Evolutionary conservation across 1,140 invertebrate genomes (phyloP).

Genomic region (Bombus polaris): DNA sequence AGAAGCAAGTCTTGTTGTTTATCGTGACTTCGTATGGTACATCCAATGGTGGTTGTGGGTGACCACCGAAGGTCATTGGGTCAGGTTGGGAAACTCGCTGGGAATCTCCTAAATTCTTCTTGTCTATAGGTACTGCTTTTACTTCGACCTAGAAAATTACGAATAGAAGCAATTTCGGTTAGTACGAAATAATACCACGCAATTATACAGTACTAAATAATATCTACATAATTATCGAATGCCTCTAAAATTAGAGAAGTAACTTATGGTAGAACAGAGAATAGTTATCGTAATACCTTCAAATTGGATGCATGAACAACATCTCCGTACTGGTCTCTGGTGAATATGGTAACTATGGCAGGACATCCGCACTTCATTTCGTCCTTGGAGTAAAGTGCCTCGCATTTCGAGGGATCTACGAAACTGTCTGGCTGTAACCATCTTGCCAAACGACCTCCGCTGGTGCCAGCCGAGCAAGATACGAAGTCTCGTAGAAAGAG

Average conservation of each 20-base stretch:
- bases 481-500: slow-evolving; percentile 97
- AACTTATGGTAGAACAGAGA: not conserved
- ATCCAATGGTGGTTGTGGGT: slow-evolving; percentile 88
- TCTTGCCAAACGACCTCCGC: slow-evolving; percentile 94
- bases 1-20: slow-evolving; percentile 95
- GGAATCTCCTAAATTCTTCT: slow-evolving; percentile 84
- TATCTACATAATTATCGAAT: not conserved
- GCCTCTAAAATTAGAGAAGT: not conserved
- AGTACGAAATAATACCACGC: not conserved
- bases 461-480: slow-evolving; percentile 91
- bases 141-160: slow-evolving; percentile 84
- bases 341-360: slow-evolving; percentile 91
- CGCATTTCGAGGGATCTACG: slow-evolving; percentile 94
- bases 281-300: slow-evolving; percentile 85
- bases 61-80: slow-evolving; percentile 88
- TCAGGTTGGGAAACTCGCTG: slow-evolving; percentile 86
- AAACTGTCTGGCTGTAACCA: slow-evolving; percentile 97
- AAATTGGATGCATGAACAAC: slow-evolving; percentile 92
- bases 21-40: slow-evolving; percentile 93
- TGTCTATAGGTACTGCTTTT: slow-evolving; percentile 88
- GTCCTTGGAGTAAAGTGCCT: slow-evolving; percentile 90
- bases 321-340: slow-evolving; percentile 96
- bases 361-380: slow-evolving; percentile 92
- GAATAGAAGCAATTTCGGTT: not conserved
- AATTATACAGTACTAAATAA: not conserved